Evolutionary conservation across 1,140 invertebrate genomes (phyloP), one percentile per base, ranked within the genome.

Genomic region (Prorops nasuta): DNA sequence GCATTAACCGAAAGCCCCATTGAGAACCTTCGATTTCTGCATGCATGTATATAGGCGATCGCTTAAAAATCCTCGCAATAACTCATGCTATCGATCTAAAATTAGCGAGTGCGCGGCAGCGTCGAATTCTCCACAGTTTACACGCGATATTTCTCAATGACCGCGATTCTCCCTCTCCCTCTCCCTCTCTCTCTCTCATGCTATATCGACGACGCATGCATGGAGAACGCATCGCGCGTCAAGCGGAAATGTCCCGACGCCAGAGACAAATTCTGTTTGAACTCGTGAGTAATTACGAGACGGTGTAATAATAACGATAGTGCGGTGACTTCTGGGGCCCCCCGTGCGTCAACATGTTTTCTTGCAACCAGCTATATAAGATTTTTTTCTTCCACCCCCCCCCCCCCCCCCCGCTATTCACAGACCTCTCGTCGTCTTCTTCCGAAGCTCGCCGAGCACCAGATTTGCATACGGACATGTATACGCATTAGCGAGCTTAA

Each of bases 261-360:
- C 36, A 53, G 47, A 60, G 54, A 60, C 53, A 59, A 61, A 61
- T 61, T 60, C 49, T 49, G 53, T 50, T 59, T 44, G 49, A 49
- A 39, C 43, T 19, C 43, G 28, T 56, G 54, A 61, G 50, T 60
- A 49, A 60, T 60, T 59, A 60, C 44, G 48, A 58, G 54, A 58
- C 36, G 22, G 34, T 38, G 44, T 39, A 49, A 43, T n/a, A n/a
- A n/a, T 55, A 55, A 38, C 21, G 37, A 37, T 18, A 16, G 17
- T 19, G 19, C 43, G 19, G 9, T 4, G 43, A 35, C 20, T 3
- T 17, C 17, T 36, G 16, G 38, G 35, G n/a, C 41, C 38, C 21
- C 9, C 10, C 19, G 49, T 9, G 34, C 40, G 46, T 49, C 46
- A 43, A 58, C 38, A 46, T 58, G 49, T 54, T 42, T 54, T 20